A percentile compares a stretch with the other conserved stretches of the same genome.
Conservation (phyloP, 2,888 invertebrate species). For the Ptilodon capucinus region DNA sequence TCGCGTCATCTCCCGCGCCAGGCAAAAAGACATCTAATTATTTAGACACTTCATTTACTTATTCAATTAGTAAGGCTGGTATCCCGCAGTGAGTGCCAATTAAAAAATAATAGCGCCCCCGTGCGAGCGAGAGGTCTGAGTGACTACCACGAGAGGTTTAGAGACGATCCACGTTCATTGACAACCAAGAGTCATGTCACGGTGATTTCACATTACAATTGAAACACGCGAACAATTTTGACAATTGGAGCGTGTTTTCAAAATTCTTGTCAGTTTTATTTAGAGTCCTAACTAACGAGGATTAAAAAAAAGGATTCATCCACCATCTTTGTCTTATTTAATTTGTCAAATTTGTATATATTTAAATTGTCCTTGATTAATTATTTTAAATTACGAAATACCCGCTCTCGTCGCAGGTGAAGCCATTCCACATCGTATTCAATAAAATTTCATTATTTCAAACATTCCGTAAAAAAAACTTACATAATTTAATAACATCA, state of each 20-base stretch:
- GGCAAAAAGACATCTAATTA: constrained; percentile 74
- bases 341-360: no score
- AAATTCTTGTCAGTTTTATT: no score
- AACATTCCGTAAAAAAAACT: no score
- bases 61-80: constrained; percentile 75
- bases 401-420: no score
- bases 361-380: no score
- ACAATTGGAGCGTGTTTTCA: neutral
- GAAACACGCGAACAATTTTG: neutral
- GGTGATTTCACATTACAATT: constrained; percentile 6
- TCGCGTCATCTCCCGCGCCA: constrained; percentile 41
- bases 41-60: constrained; percentile 79
- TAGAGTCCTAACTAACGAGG: no score
- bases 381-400: no score
- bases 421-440: no score
- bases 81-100: constrained; percentile 74
- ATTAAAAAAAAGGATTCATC: no score
- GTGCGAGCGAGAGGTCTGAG: constrained; percentile 60
- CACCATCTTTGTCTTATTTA: no score
- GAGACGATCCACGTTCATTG: constrained; percentile 51
- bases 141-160: constrained; percentile 50
- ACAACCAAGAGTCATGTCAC: constrained; percentile 24
- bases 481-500: no score
- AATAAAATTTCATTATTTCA: no score
- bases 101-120: constrained; percentile 77